A percentile compares a stretch with the other conserved stretches of the same genome.
Evolutionary conservation across 2,797 vertebrate genomes (phyloP).

Genomic region (Bucorvus abyssinicus): DNA sequence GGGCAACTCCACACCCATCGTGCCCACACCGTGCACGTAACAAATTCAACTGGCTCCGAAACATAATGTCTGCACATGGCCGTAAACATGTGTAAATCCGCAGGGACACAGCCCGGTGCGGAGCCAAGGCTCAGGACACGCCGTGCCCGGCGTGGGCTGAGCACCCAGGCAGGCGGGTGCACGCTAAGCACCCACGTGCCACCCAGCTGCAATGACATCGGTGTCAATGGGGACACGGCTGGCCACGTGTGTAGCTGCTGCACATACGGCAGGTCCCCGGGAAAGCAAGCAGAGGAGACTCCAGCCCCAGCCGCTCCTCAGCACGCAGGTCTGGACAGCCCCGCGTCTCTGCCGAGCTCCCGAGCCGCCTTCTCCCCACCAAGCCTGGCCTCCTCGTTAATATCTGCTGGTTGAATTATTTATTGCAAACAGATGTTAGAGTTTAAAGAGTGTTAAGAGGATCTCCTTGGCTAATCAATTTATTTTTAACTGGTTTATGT

Average conservation of each 20-base stretch:
- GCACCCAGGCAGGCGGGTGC: neutral
- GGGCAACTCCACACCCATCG: fast-evolving
- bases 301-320: neutral
- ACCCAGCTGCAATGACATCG: fast-evolving
- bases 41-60: fast-evolving
- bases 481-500: conserved; percentile 55
- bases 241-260: fast-evolving
- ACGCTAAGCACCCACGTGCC: fast-evolving
- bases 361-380: neutral
- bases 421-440: conserved; percentile 68
- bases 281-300: fast-evolving
- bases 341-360: neutral
- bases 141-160: fast-evolving
- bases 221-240: fast-evolving
- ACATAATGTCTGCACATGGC: fast-evolving
- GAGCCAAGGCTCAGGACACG: fast-evolving
- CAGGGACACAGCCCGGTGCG: neutral
- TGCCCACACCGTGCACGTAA: fast-evolving
- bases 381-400: conserved; percentile 49
- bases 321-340: neutral
- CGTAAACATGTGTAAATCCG: neutral
- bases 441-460: conserved; percentile 65
- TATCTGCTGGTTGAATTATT: conserved; percentile 62
- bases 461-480: conserved; percentile 68
- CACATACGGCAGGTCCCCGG: fast-evolving